These are phyloP conservation scores for Discoglossus pictus DNA, from an alignment of 2,797 vertebrate species.

Conservation along the genomic window DNA sequence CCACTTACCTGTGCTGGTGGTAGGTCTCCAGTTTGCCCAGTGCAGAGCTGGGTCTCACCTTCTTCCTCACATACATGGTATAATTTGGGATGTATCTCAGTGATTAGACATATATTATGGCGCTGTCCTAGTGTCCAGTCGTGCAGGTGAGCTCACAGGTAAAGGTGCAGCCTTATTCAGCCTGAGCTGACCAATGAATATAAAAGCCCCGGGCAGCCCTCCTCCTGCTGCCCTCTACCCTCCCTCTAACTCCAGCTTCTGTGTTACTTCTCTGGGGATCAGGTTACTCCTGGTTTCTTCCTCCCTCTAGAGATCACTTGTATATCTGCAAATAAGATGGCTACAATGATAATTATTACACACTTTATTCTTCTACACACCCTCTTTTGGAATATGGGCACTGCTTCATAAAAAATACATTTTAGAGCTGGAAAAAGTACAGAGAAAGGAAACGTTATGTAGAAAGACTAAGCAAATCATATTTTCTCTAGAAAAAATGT, in stretches of 20 bases:
- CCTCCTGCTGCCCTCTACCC: constrained; percentile 9
- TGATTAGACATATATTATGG: neutral
- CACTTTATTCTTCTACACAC: no score
- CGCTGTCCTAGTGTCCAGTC: neutral
- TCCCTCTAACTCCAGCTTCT: neutral
- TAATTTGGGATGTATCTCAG: neutral
- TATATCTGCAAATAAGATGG: neutral
- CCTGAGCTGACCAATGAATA: neutral
- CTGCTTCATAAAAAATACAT: no score
- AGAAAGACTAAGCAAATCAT: no score
- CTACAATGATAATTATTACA: no score
- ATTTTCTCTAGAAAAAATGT: no score
- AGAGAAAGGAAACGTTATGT: no score
- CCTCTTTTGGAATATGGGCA: no score
- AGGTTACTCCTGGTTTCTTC: constrained; percentile 37
- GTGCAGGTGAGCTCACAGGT: neutral
- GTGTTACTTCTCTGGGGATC: constrained; percentile 17
- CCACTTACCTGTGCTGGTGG: constrained; percentile 67
- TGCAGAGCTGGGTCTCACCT: constrained; percentile 68
- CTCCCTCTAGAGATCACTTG: constrained; percentile 23
- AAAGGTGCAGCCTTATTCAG: neutral
- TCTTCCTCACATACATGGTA: constrained; percentile 63
- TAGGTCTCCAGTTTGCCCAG: constrained; percentile 72
- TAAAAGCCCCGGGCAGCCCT: neutral
- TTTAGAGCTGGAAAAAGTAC: no score